Conservation (phyloP, 2,888 invertebrate species). For the Liopterus haemorrhoidalis region DNA sequence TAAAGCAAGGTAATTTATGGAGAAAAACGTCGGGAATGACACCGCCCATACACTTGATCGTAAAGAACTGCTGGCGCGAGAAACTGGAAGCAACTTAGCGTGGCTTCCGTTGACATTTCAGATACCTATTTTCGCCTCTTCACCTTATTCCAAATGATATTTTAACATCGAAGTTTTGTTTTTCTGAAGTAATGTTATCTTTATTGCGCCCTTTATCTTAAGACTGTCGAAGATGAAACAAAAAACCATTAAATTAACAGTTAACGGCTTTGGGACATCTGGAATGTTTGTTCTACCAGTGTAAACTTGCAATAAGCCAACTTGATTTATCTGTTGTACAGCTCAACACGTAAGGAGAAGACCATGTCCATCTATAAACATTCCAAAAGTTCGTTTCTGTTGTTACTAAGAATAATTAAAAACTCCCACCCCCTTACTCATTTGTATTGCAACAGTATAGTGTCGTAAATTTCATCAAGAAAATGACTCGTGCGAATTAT, state of each 20-base stretch:
- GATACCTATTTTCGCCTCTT: constrained; percentile 20
- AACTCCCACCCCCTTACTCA: no score
- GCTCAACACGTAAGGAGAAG: no score
- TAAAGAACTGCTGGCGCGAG: constrained; percentile 7
- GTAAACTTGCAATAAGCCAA: constrained; percentile 17
- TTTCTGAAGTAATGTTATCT: neutral
- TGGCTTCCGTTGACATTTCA: constrained; percentile 20
- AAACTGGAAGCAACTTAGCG: constrained; percentile 4
- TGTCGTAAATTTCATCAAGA: no score
- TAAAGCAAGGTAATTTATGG: no score
- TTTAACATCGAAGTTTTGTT: no score
- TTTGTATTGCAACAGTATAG: no score
- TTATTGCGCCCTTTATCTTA: constrained; percentile 16
- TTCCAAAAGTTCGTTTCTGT: no score
- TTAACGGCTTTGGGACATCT: constrained; percentile 15
- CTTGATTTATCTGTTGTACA: constrained; percentile 15
- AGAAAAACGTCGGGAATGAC: constrained; percentile 1
- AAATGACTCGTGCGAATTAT: no score
- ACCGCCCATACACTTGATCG: constrained; percentile 14
- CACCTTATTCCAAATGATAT: no score
- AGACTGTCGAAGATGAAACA: constrained; percentile 8
- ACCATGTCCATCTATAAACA: no score
- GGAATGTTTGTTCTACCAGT: constrained; percentile 17
- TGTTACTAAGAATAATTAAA: no score
- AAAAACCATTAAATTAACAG: constrained; percentile 18